A percentile compares a stretch with the other conserved stretches of the same genome.
phyloP scores from a whole-genome alignment of 2,797 vertebrate species.

The Parotocinclus haroldoi region DNA sequence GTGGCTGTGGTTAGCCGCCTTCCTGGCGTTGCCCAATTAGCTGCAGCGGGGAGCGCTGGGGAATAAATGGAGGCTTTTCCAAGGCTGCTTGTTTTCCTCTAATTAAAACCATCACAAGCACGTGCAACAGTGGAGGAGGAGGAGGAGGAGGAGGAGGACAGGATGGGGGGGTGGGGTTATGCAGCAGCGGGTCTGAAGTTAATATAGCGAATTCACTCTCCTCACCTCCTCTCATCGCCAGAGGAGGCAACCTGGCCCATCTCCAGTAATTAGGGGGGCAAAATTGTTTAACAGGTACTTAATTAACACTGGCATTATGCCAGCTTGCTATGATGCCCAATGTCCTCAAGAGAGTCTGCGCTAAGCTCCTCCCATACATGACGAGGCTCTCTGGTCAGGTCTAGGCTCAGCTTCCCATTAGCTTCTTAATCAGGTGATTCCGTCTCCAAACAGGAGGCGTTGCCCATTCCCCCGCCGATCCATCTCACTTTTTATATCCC shows the following conservation, averaged over 20 bases:
- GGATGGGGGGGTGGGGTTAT: background rate
- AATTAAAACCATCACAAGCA: slow-evolving; percentile 71
- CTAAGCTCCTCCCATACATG: slow-evolving; percentile 26
- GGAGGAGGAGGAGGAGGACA: slow-evolving; percentile 24
- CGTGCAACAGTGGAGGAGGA: slow-evolving; percentile 28
- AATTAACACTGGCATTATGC: slow-evolving; percentile 72
- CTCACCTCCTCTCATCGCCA: slow-evolving; percentile 34
- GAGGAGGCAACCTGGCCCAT: slow-evolving; percentile 59
- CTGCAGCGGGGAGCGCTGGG: slow-evolving; percentile 49
- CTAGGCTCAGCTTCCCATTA: slow-evolving; percentile 75
- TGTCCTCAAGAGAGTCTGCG: slow-evolving; percentile 53
- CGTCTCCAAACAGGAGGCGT: slow-evolving; percentile 43
- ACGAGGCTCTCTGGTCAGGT: slow-evolving; percentile 62
- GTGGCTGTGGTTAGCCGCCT: slow-evolving; percentile 56
- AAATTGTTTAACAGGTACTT: slow-evolving; percentile 75
- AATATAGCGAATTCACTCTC: slow-evolving; percentile 53
- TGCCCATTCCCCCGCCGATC: slow-evolving; percentile 50
- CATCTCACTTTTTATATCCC: slow-evolving; percentile 71
- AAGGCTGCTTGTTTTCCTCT: slow-evolving; percentile 71
- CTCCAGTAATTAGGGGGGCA: slow-evolving; percentile 66
- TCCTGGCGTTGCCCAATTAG: slow-evolving; percentile 75
- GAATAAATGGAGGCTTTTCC: slow-evolving; percentile 63
- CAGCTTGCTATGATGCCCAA: slow-evolving; percentile 72
- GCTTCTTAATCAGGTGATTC: slow-evolving; percentile 55
- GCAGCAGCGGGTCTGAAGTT: slow-evolving; percentile 19